Percentiles rank a stretch among this genome's conserved stretches.
Conservation (phyloP, 2,888 invertebrate species). For the Melikaiella ostensackeni region DNA sequence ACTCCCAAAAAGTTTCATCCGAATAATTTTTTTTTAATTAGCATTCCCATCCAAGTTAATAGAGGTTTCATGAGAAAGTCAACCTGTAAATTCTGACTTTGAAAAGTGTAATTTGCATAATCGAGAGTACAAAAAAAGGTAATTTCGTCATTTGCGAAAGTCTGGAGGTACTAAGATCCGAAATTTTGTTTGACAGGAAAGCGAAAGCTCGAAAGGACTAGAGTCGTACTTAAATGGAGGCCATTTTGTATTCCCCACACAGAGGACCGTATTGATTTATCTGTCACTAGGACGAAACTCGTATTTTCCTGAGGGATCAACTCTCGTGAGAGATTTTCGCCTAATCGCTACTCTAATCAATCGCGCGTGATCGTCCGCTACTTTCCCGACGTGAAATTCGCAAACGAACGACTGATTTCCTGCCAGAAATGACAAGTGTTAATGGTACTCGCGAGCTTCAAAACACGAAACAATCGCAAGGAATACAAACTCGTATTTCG, state of each 20-base stretch:
- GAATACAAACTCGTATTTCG: conserved; percentile 55
- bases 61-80: background rate
- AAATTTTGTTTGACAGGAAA: conserved; percentile 7
- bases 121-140: background rate
- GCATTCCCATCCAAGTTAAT: background rate
- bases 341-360: conserved; percentile 8
- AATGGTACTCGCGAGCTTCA: conserved; percentile 60
- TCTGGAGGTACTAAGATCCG: background rate
- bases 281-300: conserved; percentile 69
- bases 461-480: conserved; percentile 62
- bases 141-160: background rate
- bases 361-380: background rate
- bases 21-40: background rate
- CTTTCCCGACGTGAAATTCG: background rate
- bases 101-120: background rate
- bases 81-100: background rate
- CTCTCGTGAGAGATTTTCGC: background rate
- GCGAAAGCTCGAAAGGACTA: conserved; percentile 30
- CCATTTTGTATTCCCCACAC: conserved; percentile 75
- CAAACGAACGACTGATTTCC: background rate
- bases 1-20: background rate
- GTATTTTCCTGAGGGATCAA: background rate
- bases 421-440: conserved; percentile 60
- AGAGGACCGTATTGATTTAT: conserved; percentile 76
- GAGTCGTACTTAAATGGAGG: conserved; percentile 59